Evolutionary conservation across 2,888 invertebrate genomes (phyloP).

Genomic region (Eupithecia tripunctaria): DNA sequence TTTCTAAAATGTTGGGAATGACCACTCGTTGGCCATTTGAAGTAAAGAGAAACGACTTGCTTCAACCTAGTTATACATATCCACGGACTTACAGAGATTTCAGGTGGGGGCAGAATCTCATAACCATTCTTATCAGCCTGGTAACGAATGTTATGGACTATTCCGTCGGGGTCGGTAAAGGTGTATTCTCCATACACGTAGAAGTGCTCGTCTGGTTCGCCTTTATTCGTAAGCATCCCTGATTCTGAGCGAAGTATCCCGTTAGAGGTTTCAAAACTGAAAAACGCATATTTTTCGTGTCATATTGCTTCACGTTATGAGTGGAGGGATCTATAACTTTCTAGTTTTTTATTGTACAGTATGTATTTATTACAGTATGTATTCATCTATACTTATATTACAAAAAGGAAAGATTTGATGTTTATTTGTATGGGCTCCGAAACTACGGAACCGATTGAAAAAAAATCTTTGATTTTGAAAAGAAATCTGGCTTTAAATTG

Average conservation of each 20-base stretch:
- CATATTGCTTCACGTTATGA: no score
- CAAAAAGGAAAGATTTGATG: no score
- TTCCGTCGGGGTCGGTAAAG: slow-evolving; percentile 41
- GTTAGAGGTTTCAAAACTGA: slow-evolving; percentile 38
- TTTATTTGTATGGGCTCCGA: no score
- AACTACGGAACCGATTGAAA: no score
- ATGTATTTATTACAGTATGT: no score
- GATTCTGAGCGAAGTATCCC: slow-evolving; percentile 39
- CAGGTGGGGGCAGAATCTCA: slow-evolving; percentile 27
- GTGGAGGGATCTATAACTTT: no score
- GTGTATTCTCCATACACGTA: slow-evolving; percentile 41
- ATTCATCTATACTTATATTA: no score
- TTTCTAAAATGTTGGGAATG: no score
- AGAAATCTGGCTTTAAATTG: no score
- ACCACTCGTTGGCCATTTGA: no score
- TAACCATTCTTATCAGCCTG: slow-evolving; percentile 47
- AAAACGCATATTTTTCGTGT: slow-evolving; percentile 11
- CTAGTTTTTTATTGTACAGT: neutral
- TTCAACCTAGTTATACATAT: neutral
- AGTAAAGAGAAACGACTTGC: neutral
- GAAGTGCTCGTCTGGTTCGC: slow-evolving; percentile 31
- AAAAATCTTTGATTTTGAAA: no score
- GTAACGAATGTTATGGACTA: slow-evolving; percentile 37
- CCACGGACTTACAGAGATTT: slow-evolving; percentile 24
- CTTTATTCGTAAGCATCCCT: slow-evolving; percentile 35